These are phyloP conservation scores for Campoplex capitator DNA, from an alignment of 2,888 invertebrate genomes.

Conservation along the genomic window DNA sequence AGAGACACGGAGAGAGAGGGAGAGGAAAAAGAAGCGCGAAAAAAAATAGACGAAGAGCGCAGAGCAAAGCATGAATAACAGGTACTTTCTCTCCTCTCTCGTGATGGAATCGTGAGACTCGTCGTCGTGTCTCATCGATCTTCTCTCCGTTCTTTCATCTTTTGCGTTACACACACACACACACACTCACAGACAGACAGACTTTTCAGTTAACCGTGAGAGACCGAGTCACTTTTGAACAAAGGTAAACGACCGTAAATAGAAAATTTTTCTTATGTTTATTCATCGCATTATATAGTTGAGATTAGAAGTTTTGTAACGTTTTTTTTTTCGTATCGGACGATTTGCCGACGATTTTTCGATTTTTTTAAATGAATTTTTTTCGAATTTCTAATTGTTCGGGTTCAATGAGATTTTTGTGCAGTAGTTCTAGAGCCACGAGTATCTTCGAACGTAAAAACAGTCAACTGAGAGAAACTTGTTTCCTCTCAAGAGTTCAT, in stretches of 20 bases:
- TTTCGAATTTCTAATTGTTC: neutral
- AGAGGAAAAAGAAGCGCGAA: neutral
- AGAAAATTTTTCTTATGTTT: neutral
- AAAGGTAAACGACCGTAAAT: neutral
- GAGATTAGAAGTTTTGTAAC: too few relatives aligned
- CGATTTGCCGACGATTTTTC: neutral
- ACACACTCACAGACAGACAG: too few relatives aligned
- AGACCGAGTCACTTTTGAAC: neutral
- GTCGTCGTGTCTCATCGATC: constrained; percentile 60
- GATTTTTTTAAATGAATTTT: neutral
- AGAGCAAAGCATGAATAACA: constrained; percentile 54
- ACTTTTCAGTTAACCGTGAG: constrained; percentile 5
- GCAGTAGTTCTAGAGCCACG: too few relatives aligned
- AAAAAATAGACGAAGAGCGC: neutral
- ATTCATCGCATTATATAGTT: neutral
- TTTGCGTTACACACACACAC: neutral
- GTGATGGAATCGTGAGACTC: constrained; percentile 62
- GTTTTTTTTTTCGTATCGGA: too few relatives aligned
- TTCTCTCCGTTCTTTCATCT: constrained; percentile 39
- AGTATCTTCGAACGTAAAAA: too few relatives aligned
- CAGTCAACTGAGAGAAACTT: neutral
- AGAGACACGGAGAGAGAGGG: neutral
- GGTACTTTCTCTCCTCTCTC: constrained; percentile 61
- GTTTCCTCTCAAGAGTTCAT: neutral
- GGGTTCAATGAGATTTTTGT: too few relatives aligned